A percentile compares a stretch with the other conserved stretches of the same genome.
phyloP scores from a whole-genome alignment of 2,797 vertebrate genomes.

The Neoniphon sammara region DNA sequence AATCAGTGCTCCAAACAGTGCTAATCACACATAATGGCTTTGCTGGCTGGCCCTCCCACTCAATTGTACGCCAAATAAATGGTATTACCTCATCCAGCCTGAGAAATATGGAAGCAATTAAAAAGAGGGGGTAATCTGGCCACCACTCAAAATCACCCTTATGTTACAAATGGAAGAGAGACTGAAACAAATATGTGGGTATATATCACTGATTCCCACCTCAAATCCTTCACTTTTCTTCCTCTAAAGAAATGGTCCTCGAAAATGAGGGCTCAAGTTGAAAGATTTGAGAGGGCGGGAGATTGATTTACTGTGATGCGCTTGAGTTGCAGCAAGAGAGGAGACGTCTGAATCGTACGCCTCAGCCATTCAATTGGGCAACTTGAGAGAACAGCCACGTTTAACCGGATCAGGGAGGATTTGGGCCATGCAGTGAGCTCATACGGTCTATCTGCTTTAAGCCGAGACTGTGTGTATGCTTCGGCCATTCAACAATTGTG shows the following conservation, averaged over 20 bases:
- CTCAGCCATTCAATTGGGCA: slow-evolving; percentile 58
- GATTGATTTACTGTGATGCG: slow-evolving; percentile 72
- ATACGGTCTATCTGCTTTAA: slow-evolving; percentile 26
- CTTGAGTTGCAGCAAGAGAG: slow-evolving; percentile 56
- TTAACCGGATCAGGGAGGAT: slow-evolving; percentile 48
- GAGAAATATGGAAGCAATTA: slow-evolving; percentile 85
- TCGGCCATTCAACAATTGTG: slow-evolving; percentile 38
- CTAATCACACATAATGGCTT: slow-evolving; percentile 80
- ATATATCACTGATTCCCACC: slow-evolving; percentile 55
- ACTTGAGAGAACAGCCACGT: slow-evolving; percentile 46
- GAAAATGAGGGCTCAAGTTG: slow-evolving; percentile 55
- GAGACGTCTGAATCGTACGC: slow-evolving; percentile 49
- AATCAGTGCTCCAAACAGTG: slow-evolving; percentile 68
- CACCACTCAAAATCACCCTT: slow-evolving; percentile 72
- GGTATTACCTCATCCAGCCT: slow-evolving; percentile 80
- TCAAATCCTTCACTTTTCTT: slow-evolving; percentile 54
- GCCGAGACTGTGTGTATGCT: slow-evolving; percentile 25
- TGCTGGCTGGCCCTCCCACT: slow-evolving; percentile 70
- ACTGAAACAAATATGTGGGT: slow-evolving; percentile 66
- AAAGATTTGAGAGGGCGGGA: slow-evolving; percentile 59
- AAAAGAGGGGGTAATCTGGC: slow-evolving; percentile 67
- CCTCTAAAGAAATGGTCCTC: slow-evolving; percentile 44
- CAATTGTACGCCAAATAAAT: slow-evolving; percentile 67
- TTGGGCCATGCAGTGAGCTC: slow-evolving; percentile 49
- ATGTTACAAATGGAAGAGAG: slow-evolving; percentile 62